These are phyloP conservation scores for Dendrocincla tyrannina DNA, from an alignment of 2,797 vertebrate species.

Conservation along the genomic window DNA sequence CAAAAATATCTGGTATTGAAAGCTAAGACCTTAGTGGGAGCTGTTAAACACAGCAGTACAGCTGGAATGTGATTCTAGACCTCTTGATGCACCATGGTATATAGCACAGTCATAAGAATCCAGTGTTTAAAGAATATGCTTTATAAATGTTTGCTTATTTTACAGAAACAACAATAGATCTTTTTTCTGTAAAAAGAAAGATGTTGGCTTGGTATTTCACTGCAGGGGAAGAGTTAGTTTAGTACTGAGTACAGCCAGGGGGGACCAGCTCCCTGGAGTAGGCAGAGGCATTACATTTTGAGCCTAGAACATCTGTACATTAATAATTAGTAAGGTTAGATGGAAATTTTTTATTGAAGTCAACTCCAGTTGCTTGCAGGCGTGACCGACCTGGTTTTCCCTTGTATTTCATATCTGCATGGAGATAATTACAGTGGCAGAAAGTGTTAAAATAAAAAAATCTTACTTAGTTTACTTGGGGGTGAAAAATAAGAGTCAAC, in stretches of 20 bases:
- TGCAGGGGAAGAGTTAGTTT: background rate
- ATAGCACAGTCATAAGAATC: background rate
- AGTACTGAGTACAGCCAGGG: background rate
- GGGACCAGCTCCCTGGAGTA: background rate
- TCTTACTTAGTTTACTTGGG: background rate
- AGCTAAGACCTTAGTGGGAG: background rate
- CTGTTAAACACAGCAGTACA: background rate
- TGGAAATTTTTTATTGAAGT: constrained; percentile 23
- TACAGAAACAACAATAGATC: background rate
- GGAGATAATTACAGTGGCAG: background rate
- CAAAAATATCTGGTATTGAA: background rate
- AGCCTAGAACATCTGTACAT: constrained; percentile 35
- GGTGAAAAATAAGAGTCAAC: background rate
- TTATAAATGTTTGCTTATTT: background rate
- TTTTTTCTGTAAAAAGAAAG: background rate
- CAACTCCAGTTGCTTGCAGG: constrained; percentile 8
- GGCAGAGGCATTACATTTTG: background rate
- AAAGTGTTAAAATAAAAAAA: constrained; percentile 46
- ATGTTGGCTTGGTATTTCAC: background rate
- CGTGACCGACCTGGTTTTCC: constrained; percentile 28
- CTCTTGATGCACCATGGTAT: background rate
- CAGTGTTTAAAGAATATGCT: background rate
- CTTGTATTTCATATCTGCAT: constrained; percentile 40
- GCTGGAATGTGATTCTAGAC: background rate
- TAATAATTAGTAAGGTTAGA: constrained; percentile 50